Conservation (phyloP, 2,797 vertebrate species). For the Xiphophorus birchmanni region DNA sequence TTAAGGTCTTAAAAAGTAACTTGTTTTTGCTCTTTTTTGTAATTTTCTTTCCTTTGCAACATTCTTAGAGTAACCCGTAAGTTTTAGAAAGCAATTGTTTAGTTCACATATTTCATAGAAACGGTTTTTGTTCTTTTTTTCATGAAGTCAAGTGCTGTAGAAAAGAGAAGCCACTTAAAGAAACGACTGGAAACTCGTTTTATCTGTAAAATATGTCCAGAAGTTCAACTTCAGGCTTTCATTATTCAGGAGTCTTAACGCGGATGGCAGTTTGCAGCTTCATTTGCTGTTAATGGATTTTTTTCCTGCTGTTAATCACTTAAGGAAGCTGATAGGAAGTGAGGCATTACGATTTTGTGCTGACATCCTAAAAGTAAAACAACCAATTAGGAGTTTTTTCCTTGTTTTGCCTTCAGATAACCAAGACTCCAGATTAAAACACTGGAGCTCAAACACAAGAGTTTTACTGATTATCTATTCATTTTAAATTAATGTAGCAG, state of each 20-base stretch:
- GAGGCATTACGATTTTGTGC: slow-evolving; percentile 31
- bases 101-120: neutral
- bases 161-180: slow-evolving; percentile 9
- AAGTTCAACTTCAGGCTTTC: slow-evolving; percentile 38
- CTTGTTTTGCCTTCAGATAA: slow-evolving; percentile 27
- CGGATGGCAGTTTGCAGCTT: slow-evolving; percentile 47
- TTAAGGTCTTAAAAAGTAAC: neutral
- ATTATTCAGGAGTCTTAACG: slow-evolving; percentile 26
- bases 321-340: slow-evolving; percentile 47
- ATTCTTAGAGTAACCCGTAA: neutral
- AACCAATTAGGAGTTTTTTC: slow-evolving; percentile 43
- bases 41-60: neutral
- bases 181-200: slow-evolving; percentile 25
- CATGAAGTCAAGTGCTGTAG: slow-evolving; percentile 6
- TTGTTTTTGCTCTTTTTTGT: neutral
- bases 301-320: slow-evolving; percentile 46
- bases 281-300: slow-evolving; percentile 52
- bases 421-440: slow-evolving; percentile 12
- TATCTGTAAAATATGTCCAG: slow-evolving; percentile 19
- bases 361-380: slow-evolving; percentile 41
- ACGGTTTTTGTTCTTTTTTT: slow-evolving; percentile 10
- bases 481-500: slow-evolving; percentile 13
- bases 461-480: slow-evolving; percentile 5
- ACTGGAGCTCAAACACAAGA: slow-evolving; percentile 13
- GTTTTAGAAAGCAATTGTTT: neutral